Percentiles rank a stretch among this genome's conserved stretches.
These are phyloP conservation scores for Fragum whitleyi DNA, from an alignment of 2,888 invertebrate genomes.

Conservation along the genomic window DNA sequence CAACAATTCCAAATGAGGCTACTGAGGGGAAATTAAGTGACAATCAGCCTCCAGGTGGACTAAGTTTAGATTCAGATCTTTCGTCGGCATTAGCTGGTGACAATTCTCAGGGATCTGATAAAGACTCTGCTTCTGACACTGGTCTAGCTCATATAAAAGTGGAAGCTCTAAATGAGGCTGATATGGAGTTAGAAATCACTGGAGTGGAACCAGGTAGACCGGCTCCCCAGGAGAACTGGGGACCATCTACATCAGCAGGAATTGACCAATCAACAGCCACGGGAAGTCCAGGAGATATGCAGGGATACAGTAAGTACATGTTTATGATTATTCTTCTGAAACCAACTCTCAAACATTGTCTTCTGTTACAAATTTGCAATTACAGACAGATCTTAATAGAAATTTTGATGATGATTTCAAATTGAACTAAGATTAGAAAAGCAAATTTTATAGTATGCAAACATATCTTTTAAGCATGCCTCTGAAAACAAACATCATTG, in stretches of 20 bases:
- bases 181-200: constrained; percentile 58
- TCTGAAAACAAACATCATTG: too few relatives aligned
- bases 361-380: not conserved
- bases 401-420: too few relatives aligned
- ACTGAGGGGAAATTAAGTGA: constrained; percentile 27
- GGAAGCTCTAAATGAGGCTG: constrained; percentile 46
- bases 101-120: constrained; percentile 9
- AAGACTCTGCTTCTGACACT: not conserved
- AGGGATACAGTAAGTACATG: constrained; percentile 23
- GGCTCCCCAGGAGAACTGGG: constrained; percentile 17
- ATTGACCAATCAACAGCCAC: constrained; percentile 11
- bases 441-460: too few relatives aligned
- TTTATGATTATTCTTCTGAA: not conserved
- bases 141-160: constrained; percentile 29
- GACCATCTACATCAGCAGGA: constrained; percentile 1
- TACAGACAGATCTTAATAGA: too few relatives aligned
- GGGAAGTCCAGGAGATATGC: constrained; percentile 17
- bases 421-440: too few relatives aligned
- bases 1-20: constrained; percentile 13
- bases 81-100: constrained; percentile 22
- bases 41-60: constrained; percentile 36
- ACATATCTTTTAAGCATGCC: too few relatives aligned
- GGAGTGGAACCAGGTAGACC: constrained; percentile 54
- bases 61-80: constrained; percentile 48
- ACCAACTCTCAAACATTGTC: constrained; percentile 2